Conservation (phyloP, 2,113 vertebrate species). For the Edolisoma coerulescens region DNA sequence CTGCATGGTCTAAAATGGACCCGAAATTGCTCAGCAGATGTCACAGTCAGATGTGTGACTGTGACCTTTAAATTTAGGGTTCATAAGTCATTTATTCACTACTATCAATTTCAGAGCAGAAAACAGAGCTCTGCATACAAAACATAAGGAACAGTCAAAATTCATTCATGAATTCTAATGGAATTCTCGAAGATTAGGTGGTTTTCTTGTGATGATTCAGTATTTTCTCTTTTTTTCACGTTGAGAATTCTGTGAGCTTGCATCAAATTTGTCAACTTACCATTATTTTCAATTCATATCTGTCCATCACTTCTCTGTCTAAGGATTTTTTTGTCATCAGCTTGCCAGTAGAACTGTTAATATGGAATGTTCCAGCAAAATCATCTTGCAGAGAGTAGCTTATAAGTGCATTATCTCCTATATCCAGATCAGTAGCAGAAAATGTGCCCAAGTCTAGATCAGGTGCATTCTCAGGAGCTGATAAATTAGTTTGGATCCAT, state of each 20-base stretch:
- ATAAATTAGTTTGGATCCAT: constrained; percentile 9
- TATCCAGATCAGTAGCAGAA: constrained; percentile 54
- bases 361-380: constrained; percentile 29
- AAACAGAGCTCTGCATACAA: not conserved
- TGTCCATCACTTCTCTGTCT: constrained; percentile 47
- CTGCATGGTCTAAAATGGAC: not conserved
- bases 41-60: not conserved
- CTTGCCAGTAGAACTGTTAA: constrained; percentile 43
- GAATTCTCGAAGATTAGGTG: not conserved
- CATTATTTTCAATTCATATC: constrained; percentile 41
- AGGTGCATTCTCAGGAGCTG: constrained; percentile 30
- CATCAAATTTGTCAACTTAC: constrained; percentile 25
- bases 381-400: constrained; percentile 52
- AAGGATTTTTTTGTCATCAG: constrained; percentile 1
- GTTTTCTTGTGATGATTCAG: not conserved
- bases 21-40: not conserved
- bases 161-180: not conserved
- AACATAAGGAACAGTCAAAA: not conserved
- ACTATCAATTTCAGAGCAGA: not conserved
- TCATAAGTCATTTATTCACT: not conserved
- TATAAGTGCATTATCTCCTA: constrained; percentile 30
- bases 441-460: constrained; percentile 21
- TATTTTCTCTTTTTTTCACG: not conserved
- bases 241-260: not conserved
- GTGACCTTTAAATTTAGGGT: not conserved